Evolutionary conservation across 1,140 invertebrate genomes (phyloP), one percentile per base, ranked within the genome.

Genomic region (Macrocentrus cingulum): DNA sequence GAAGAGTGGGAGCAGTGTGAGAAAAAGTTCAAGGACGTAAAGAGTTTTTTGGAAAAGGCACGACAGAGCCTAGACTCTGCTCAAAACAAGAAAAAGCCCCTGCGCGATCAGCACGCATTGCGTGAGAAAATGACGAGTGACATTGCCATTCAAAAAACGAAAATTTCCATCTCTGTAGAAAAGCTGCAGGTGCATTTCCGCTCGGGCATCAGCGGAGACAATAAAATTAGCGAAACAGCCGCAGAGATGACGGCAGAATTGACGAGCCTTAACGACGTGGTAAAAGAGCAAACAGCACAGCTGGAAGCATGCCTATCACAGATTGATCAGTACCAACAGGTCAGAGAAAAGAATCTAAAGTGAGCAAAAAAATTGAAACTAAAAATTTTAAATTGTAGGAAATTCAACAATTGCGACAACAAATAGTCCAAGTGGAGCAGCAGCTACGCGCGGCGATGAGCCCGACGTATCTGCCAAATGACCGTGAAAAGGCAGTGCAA

Each of bases 1-100:
- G 93, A 95, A 75, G 94, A 96, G 81, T 96, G 94, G 91, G 93
- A 96, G 73, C 91, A 95, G 77, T 97, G 93, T 76, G 94, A 97
- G 74, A 90, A 86, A 72, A 97, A 97, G 74, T 85, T 97, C 71
- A 92, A 91, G 73, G 94, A 97, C 63, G 90, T 93, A 11, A 87
- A 86, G 55, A 81, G 82, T 51, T 98, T 94, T 92, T 84, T 95
- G 53, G 93, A 96, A 49, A 94, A 95, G 65, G 88, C 92, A 20
- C 83, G 85, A 59, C 84, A 88, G 56, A 84, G 84, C 22, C 71
- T 97, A 45, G 92, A 95, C 45, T 90, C 87, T 20, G 84, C 86
- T 22, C 88, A 88, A 66, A 91, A 87, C 67, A 94, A 89, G 66
- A 93, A 90, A 79, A 92, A 90, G 69, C 88, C 92, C 1, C 75